Conservation (phyloP, 2,113 vertebrate genomes). For the Sebastes schlegelii region DNA sequence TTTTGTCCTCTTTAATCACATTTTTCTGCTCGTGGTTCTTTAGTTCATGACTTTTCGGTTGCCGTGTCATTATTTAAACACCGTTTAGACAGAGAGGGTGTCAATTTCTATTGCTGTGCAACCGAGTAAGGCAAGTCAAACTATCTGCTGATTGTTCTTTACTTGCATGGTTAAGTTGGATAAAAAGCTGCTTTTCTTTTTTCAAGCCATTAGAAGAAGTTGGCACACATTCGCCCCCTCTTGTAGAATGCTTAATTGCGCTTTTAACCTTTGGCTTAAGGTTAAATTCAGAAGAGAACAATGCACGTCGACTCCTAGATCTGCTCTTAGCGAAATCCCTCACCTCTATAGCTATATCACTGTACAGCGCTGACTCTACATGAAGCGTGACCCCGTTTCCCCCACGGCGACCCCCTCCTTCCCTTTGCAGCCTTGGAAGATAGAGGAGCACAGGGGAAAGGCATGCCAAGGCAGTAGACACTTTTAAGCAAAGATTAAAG, state of each 20-base stretch:
- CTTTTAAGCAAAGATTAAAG: conserved; percentile 89
- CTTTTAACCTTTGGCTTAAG: conserved; percentile 76
- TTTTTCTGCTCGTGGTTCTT: background rate
- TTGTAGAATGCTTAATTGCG: conserved; percentile 62
- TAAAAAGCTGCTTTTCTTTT: conserved; percentile 23
- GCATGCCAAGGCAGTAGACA: conserved; percentile 85
- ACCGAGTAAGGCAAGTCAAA: conserved; percentile 21
- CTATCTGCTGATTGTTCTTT: conserved; percentile 25
- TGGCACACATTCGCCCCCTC: conserved; percentile 44
- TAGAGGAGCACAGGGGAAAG: conserved; percentile 76
- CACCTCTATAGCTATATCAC: conserved; percentile 72
- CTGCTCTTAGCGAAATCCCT: conserved; percentile 76
- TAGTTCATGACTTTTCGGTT: conserved; percentile 5
- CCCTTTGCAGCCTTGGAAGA: conserved; percentile 75
- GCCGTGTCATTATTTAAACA: background rate
- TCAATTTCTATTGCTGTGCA: background rate
- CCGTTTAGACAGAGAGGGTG: background rate
- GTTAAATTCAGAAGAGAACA: conserved; percentile 74
- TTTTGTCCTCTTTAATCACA: conserved; percentile 8
- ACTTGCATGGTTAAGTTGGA: conserved; percentile 25
- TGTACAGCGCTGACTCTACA: conserved; percentile 74
- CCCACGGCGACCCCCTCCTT: conserved; percentile 74
- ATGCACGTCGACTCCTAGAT: conserved; percentile 74
- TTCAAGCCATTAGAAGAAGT: conserved; percentile 44
- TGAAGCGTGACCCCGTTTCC: conserved; percentile 82